A percentile compares a stretch with the other conserved stretches of the same genome.
phyloP scores from a whole-genome alignment of 1,140 invertebrate species.

The Drosophila chauvacae region DNA sequence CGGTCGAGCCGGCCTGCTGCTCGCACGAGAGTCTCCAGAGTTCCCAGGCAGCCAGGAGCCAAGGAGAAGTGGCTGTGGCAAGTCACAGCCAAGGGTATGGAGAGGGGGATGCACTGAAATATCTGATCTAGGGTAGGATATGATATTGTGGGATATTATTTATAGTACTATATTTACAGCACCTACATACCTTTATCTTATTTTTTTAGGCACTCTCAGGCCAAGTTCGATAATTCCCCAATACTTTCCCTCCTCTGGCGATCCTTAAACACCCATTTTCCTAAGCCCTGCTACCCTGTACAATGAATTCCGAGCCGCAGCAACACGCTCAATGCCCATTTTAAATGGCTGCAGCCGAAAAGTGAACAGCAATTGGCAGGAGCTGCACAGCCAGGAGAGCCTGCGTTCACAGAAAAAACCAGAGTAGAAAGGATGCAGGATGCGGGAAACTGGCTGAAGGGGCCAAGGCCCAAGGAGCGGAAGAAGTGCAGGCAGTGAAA shows the following conservation, averaged over 20 bases:
- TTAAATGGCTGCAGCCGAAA: conserved; percentile 53
- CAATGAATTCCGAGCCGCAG: conserved; percentile 18
- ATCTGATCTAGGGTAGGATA: neutral
- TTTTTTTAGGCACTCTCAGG: neutral
- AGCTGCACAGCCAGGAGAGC: conserved; percentile 14
- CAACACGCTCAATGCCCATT: conserved; percentile 63
- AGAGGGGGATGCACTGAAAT: conserved; percentile 1
- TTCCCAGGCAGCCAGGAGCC: conserved; percentile 3
- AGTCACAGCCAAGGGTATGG: neutral
- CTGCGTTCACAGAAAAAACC: conserved; percentile 7
- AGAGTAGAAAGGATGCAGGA: neutral
- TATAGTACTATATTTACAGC: neutral
- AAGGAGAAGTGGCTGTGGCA: neutral
- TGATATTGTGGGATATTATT: too few species aligned
- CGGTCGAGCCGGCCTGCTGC: conserved; percentile 14
- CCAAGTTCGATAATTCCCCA: neutral
- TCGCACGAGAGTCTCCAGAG: conserved; percentile 8
- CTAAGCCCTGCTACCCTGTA: neutral
- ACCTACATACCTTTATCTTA: too few species aligned
- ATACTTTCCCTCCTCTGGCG: neutral
- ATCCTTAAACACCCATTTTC: neutral
- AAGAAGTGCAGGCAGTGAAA: conserved; percentile 51
- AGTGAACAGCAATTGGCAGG: conserved; percentile 54
- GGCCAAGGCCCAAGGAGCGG: conserved; percentile 1
- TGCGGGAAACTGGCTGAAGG: neutral